A percentile compares a stretch with the other conserved stretches of the same genome.
Evolutionary conservation across 1,140 invertebrate species (phyloP).

Genomic region (Lasioglossum albipes): DNA sequence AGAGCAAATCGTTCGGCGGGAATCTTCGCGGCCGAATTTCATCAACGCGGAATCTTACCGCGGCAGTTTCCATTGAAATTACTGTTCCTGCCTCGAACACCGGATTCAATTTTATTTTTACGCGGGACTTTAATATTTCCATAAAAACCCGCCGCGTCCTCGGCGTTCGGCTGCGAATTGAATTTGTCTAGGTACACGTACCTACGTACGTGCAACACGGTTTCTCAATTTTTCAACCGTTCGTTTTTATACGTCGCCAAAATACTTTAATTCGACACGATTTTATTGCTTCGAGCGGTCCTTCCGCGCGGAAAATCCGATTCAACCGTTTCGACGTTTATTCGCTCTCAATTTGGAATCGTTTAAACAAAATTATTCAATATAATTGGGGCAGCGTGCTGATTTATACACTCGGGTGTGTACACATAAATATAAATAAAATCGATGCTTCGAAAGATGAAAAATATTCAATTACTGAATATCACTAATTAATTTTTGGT

Average conservation of each 20-base stretch:
- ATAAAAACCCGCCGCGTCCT: constrained; percentile 11
- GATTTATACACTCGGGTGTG: no score
- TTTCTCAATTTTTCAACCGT: not conserved
- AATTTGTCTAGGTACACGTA: constrained; percentile 5
- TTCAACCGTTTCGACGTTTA: not conserved
- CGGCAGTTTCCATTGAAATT: constrained; percentile 12
- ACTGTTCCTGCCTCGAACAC: not conserved
- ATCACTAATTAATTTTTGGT: not conserved
- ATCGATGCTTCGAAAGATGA: no score
- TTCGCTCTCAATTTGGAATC: no score
- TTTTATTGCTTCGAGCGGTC: not conserved
- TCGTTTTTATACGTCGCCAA: not conserved
- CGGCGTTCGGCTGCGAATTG: not conserved
- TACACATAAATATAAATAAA: no score
- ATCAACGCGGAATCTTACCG: constrained; percentile 19
- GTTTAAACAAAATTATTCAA: no score
- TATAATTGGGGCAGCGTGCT: no score
- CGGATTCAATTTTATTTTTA: constrained; percentile 44
- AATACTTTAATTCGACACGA: not conserved
- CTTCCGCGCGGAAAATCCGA: not conserved
- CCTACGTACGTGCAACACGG: not conserved
- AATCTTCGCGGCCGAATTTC: constrained; percentile 29
- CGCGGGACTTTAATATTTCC: constrained; percentile 13
- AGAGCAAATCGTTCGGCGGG: constrained; percentile 28
- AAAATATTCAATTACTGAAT: no score